Evolutionary conservation across 37 sponge, comb jelly and placozoan species (phyloP).

Genomic region (Beroe forskalii): DNA sequence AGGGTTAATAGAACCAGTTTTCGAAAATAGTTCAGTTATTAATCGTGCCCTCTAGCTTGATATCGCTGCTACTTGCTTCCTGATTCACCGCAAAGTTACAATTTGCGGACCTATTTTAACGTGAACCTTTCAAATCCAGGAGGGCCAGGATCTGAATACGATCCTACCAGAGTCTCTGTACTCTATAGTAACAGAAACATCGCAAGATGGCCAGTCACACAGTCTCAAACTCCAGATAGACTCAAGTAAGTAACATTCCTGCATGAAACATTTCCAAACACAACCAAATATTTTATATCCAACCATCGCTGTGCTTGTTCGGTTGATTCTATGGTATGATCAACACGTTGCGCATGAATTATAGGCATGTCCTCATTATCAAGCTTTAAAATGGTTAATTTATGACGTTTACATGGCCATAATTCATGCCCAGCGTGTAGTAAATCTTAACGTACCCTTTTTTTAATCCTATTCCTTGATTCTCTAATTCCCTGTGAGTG

Average conservation of each 20-base stretch:
- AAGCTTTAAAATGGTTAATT: too few relatives aligned
- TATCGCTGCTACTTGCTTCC: too few relatives aligned
- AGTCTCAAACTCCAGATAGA: slow-evolving; percentile 10
- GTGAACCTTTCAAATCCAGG: too few relatives aligned
- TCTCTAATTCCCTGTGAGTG: slow-evolving; percentile 46
- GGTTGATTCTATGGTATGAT: too few relatives aligned
- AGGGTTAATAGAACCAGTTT: neutral
- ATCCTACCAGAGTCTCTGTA: slow-evolving; percentile 23
- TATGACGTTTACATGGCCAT: too few relatives aligned
- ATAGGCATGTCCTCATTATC: neutral
- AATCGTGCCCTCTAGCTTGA: neutral
- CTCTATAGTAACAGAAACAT: neutral
- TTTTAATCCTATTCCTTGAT: neutral
- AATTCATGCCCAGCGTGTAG: too few relatives aligned
- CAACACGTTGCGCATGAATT: neutral
- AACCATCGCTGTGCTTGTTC: neutral
- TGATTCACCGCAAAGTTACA: too few relatives aligned
- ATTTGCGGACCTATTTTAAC: too few relatives aligned
- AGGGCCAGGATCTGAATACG: neutral
- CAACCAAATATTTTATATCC: neutral
- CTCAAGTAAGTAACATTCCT: slow-evolving; percentile 41
- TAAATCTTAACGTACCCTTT: too few relatives aligned
- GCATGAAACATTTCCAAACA: neutral
- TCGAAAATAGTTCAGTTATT: neutral
- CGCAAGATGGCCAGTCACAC: neutral